These are phyloP conservation scores for Lagenorhynchus albirostris DNA, from an alignment of 2,113 vertebrate species.

Conservation along the genomic window DNA sequence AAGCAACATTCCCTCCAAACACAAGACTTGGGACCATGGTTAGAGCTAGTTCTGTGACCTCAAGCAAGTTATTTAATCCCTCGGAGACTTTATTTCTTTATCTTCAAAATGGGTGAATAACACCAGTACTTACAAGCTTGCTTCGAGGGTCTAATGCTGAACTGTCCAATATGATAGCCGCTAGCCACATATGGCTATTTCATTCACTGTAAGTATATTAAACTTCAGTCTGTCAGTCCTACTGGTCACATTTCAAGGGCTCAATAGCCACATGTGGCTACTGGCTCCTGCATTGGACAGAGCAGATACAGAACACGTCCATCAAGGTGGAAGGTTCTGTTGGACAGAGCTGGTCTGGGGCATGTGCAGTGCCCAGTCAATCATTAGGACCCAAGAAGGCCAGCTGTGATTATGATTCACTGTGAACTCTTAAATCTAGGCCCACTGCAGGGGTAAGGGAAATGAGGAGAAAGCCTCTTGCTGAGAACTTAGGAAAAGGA, in stretches of 20 bases:
- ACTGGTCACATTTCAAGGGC: not conserved
- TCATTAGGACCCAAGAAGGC: not conserved
- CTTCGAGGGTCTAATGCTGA: not conserved
- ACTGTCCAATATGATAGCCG: too few relatives aligned
- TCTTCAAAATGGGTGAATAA: not conserved
- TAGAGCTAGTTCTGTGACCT: not conserved
- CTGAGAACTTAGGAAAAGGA: not conserved
- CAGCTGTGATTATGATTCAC: not conserved
- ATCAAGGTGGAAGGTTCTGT: fast-evolving
- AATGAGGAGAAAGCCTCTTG: not conserved
- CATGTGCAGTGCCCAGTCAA: fast-evolving
- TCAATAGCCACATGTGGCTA: not conserved
- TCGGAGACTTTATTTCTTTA: not conserved
- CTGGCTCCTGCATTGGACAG: not conserved
- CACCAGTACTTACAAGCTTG: not conserved
- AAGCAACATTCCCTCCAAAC: not conserved
- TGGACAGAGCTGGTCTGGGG: too few relatives aligned
- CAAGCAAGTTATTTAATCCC: not conserved
- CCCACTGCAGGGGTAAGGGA: not conserved
- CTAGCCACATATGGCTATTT: not conserved
- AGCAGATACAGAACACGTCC: fast-evolving
- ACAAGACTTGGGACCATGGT: not conserved
- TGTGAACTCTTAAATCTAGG: not conserved
- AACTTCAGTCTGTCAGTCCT: not conserved
- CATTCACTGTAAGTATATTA: not conserved